These are phyloP conservation scores for Hypolimnas misippus DNA, from an alignment of 2,888 invertebrate species.

Conservation along the genomic window DNA sequence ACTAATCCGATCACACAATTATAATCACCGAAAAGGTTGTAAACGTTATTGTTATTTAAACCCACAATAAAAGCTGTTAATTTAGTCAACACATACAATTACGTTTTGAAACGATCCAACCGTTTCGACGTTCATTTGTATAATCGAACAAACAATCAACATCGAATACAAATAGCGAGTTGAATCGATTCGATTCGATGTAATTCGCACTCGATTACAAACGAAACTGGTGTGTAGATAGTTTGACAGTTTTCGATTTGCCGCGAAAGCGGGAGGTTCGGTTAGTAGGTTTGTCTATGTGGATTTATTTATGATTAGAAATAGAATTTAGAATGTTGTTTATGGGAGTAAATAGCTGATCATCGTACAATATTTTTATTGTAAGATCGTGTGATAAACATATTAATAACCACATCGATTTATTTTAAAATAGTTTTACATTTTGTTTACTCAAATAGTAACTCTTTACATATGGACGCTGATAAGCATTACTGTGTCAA, in stretches of 20 bases:
- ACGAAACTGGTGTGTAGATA: slow-evolving; percentile 4
- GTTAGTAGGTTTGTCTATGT: background rate
- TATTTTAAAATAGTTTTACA: too few species aligned
- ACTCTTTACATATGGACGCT: too few species aligned
- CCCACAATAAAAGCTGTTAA: slow-evolving; percentile 5
- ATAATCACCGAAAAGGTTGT: background rate
- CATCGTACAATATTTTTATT: too few species aligned
- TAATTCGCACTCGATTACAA: slow-evolving; percentile 15
- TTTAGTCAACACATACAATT: slow-evolving; percentile 6
- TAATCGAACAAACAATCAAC: slow-evolving; percentile 23
- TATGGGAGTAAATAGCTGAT: too few species aligned
- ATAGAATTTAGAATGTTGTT: too few species aligned
- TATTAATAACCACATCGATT: too few species aligned
- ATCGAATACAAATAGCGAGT: slow-evolving; percentile 7
- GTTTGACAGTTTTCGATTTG: slow-evolving; percentile 13
- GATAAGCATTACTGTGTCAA: too few species aligned
- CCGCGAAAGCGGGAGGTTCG: background rate
- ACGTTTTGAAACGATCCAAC: slow-evolving; percentile 5
- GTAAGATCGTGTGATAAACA: too few species aligned
- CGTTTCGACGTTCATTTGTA: slow-evolving; percentile 15
- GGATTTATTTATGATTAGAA: too few species aligned
- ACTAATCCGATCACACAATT: background rate
- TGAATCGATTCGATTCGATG: slow-evolving; percentile 12
- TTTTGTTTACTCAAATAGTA: too few species aligned
- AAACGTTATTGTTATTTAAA: slow-evolving; percentile 3